Evolutionary conservation across 2,797 vertebrate species (phyloP).

Genomic region (Enteromius argenteus): DNA sequence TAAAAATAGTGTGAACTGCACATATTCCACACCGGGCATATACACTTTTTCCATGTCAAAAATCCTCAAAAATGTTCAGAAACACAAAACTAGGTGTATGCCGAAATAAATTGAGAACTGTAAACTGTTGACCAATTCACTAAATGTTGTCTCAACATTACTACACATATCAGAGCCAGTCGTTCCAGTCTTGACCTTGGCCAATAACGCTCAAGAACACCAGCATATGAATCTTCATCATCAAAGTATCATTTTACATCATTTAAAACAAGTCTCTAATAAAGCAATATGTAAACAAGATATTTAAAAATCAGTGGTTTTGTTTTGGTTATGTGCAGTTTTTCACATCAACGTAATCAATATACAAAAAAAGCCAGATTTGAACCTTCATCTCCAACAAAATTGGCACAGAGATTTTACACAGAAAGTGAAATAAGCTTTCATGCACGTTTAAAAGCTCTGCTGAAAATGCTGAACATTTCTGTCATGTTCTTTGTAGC

Average conservation of each 20-base stretch:
- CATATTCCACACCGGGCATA: neutral
- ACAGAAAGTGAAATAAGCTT: constrained; percentile 16
- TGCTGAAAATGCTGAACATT: neutral
- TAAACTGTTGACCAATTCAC: neutral
- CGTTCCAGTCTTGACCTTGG: constrained; percentile 2
- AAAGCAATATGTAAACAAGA: constrained; percentile 51
- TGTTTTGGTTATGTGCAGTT: neutral
- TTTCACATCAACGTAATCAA: neutral
- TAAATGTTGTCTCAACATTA: constrained; percentile 12
- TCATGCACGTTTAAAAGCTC: constrained; percentile 13
- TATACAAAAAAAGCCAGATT: neutral
- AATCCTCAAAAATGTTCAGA: constrained; percentile 13
- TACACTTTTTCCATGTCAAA: neutral
- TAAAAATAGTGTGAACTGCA: constrained; percentile 32
- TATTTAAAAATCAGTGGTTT: constrained; percentile 27
- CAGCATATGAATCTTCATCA: constrained; percentile 41
- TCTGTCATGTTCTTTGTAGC: neutral
- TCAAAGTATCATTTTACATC: neutral
- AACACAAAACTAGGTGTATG: constrained; percentile 34
- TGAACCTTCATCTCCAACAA: constrained; percentile 35
- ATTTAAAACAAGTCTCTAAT: constrained; percentile 23
- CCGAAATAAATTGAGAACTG: constrained; percentile 19
- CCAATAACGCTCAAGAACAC: constrained; percentile 1
- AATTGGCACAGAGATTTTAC: neutral
- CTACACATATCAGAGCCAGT: constrained; percentile 14